Conservation (phyloP, 2,797 vertebrate genomes). For the Smutsia gigantea region DNA sequence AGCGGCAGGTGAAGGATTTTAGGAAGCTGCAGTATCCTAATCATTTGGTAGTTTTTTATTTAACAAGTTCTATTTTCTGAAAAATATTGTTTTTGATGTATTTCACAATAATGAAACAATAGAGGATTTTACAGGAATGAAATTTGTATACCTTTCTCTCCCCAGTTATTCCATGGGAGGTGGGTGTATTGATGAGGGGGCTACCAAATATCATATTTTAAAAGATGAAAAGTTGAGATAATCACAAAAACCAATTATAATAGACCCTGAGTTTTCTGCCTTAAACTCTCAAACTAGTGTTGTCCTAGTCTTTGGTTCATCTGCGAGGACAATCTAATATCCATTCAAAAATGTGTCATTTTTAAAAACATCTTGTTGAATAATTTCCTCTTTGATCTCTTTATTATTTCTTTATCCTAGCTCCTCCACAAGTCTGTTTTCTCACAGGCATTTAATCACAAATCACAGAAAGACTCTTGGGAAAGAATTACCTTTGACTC, state of each 20-base stretch:
- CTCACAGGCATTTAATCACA: not conserved
- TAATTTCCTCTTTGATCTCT: conserved; percentile 77
- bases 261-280: conserved; percentile 59
- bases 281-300: conserved; percentile 63
- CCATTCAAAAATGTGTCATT: conserved; percentile 75
- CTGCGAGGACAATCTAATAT: conserved; percentile 70
- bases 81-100: not conserved
- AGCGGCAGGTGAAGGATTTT: not conserved
- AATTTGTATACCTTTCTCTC: not conserved
- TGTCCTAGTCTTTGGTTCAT: conserved; percentile 70
- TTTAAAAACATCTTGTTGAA: conserved; percentile 70
- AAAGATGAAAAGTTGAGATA: not conserved
- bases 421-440: not conserved
- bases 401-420: conserved; percentile 78
- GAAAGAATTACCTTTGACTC: not conserved
- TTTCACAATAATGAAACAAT: not conserved
- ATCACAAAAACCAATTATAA: not conserved
- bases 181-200: not conserved
- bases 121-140: not conserved
- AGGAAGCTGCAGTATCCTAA: not conserved
- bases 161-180: not conserved
- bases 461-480: not conserved
- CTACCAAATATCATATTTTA: not conserved
- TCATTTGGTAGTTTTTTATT: not conserved
- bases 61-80: not conserved